Conservation (phyloP, 2,797 vertebrate genomes). For the Okamejei kenojei region DNA sequence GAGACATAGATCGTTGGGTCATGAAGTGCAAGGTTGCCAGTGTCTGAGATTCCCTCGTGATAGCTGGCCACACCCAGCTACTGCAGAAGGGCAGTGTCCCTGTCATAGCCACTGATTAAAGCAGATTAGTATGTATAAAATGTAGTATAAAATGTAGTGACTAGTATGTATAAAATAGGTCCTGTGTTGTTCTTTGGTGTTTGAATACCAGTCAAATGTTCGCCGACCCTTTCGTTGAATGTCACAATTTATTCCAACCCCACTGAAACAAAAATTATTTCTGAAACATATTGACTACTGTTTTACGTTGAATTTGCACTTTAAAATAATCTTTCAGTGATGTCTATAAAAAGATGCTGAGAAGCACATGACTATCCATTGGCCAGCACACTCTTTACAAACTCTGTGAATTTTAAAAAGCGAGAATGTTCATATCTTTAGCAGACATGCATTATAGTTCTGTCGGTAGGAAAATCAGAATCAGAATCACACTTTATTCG, state of each 20-base stretch:
- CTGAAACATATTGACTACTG: neutral
- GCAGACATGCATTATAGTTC: too few species aligned
- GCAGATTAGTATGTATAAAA: neutral
- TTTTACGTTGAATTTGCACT: neutral
- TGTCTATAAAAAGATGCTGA: neutral
- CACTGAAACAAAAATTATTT: neutral
- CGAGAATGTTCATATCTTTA: too few species aligned
- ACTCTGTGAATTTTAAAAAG: too few species aligned
- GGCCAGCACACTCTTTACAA: neutral
- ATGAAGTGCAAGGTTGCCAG: neutral
- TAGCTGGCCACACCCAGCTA: neutral
- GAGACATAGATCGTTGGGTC: neutral
- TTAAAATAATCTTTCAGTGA: neutral
- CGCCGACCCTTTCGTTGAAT: neutral
- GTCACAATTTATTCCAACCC: neutral
- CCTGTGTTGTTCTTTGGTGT: neutral
- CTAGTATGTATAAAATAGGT: neutral
- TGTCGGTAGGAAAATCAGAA: too few species aligned
- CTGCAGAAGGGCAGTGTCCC: neutral
- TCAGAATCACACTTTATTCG: too few species aligned
- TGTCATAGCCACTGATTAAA: neutral
- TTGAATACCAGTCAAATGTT: neutral
- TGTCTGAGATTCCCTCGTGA: neutral
- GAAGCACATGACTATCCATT: slow-evolving; percentile 6
- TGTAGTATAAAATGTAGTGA: too few species aligned